These are phyloP conservation scores for Crenichthys baileyi DNA, from an alignment of 2,797 vertebrate genomes.

Conservation along the genomic window DNA sequence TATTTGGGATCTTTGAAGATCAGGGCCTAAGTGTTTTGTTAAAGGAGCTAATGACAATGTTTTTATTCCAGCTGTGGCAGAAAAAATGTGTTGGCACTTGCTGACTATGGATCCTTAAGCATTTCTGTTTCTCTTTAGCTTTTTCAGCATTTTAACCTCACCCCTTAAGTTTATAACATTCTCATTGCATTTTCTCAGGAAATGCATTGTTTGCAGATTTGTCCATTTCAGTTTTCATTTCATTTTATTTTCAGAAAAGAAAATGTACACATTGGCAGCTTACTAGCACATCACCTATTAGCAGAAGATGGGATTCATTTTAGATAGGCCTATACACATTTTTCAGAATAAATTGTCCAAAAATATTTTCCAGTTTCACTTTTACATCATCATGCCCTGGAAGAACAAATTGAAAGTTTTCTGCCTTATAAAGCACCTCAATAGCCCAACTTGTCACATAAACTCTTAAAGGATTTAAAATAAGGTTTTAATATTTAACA, in stretches of 20 bases:
- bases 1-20: too few relatives aligned
- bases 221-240: background rate
- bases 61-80: background rate
- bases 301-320: background rate
- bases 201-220: background rate
- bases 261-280: background rate
- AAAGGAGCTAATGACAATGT: background rate
- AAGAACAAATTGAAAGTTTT: background rate
- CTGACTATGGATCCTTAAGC: too few relatives aligned
- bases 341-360: background rate
- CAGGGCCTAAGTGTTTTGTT: background rate
- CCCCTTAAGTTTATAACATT: background rate
- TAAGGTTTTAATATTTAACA: background rate
- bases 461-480: background rate
- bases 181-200: background rate
- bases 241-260: background rate
- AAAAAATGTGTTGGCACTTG: background rate
- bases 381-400: background rate
- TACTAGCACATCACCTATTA: background rate
- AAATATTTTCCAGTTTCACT: background rate
- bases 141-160: background rate
- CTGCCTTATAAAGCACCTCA: background rate
- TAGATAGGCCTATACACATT: background rate
- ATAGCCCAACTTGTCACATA: background rate
- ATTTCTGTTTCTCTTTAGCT: too few relatives aligned